phyloP scores from a whole-genome alignment of 2,888 invertebrate genomes.

The Theretra japonica region DNA sequence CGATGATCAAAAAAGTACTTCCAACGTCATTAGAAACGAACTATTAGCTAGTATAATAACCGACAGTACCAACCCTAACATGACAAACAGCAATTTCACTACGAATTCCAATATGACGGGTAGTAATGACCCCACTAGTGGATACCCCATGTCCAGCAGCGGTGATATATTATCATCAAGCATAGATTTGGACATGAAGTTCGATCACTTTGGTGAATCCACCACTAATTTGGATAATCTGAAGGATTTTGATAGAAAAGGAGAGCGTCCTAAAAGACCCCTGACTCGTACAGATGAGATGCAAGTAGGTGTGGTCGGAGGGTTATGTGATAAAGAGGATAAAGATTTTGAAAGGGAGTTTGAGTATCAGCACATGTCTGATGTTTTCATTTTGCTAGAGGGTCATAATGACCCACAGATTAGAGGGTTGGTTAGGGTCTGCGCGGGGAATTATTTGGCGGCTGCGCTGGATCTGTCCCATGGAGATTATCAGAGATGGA shows the following conservation, averaged over 20 bases:
- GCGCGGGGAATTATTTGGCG: slow-evolving; percentile 88
- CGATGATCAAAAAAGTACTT: slow-evolving; percentile 71
- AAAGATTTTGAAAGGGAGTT: slow-evolving; percentile 53
- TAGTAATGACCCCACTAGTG: slow-evolving; percentile 73
- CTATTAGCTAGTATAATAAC: slow-evolving; percentile 69
- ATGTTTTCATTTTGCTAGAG: slow-evolving; percentile 87
- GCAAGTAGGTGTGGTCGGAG: slow-evolving; percentile 54
- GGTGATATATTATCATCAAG: slow-evolving; percentile 71
- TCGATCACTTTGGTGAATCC: slow-evolving; percentile 86
- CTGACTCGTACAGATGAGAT: slow-evolving; percentile 60
- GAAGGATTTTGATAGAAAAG: slow-evolving; percentile 57
- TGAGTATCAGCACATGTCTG: slow-evolving; percentile 87
- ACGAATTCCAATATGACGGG: slow-evolving; percentile 76
- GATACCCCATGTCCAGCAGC: slow-evolving; percentile 77
- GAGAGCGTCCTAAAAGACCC: slow-evolving; percentile 49
- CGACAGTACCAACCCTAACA: slow-evolving; percentile 74
- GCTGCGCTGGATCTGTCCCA: slow-evolving; percentile 84
- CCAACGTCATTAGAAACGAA: slow-evolving; percentile 68
- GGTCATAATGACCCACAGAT: slow-evolving; percentile 93
- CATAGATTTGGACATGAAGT: slow-evolving; percentile 85
- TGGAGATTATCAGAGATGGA: slow-evolving; percentile 83
- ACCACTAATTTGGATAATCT: slow-evolving; percentile 66
- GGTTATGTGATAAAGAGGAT: slow-evolving; percentile 39
- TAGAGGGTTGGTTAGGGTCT: slow-evolving; percentile 88
- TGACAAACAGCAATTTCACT: slow-evolving; percentile 78